phyloP scores from a whole-genome alignment of 2,888 invertebrate species.

The Lordiphosa andalusiaca region DNA sequence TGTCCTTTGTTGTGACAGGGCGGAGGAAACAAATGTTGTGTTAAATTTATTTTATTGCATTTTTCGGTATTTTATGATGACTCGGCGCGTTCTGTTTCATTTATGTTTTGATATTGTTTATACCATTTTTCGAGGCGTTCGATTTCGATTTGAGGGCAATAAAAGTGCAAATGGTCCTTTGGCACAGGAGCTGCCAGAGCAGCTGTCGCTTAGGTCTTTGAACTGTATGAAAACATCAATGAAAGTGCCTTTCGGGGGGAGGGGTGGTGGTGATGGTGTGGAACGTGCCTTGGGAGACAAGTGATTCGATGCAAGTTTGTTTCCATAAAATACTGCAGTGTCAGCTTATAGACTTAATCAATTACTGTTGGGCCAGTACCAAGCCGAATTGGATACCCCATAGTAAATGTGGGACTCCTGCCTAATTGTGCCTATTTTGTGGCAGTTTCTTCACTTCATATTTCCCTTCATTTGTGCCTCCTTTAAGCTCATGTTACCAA shows the following conservation, averaged over 20 bases:
- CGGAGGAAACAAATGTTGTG: constrained; percentile 58
- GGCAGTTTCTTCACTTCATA: too few relatives aligned
- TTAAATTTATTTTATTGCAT: constrained; percentile 68
- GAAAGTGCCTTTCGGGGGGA: constrained; percentile 23
- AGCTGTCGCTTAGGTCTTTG: constrained; percentile 56
- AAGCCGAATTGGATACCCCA: too few relatives aligned
- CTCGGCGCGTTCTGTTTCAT: constrained; percentile 48
- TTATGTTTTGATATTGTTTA: constrained; percentile 40
- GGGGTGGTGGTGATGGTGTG: neutral
- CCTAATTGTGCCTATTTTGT: too few relatives aligned
- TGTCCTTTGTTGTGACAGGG: constrained; percentile 47
- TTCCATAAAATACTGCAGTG: constrained; percentile 4
- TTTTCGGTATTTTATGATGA: constrained; percentile 63
- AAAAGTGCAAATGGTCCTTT: constrained; percentile 62
- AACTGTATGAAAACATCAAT: constrained; percentile 40
- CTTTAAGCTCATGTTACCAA: neutral
- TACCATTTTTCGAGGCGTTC: constrained; percentile 47
- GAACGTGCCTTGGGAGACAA: constrained; percentile 10
- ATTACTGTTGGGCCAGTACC: neutral
- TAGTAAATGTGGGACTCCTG: too few relatives aligned
- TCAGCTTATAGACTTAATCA: constrained; percentile 7
- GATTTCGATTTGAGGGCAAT: constrained; percentile 51
- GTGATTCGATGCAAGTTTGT: neutral
- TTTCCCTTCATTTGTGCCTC: neutral
- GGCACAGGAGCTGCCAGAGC: constrained; percentile 30